These are phyloP conservation scores for Coptotermes formosanus DNA, from an alignment of 1,140 invertebrate genomes.

Conservation along the genomic window DNA sequence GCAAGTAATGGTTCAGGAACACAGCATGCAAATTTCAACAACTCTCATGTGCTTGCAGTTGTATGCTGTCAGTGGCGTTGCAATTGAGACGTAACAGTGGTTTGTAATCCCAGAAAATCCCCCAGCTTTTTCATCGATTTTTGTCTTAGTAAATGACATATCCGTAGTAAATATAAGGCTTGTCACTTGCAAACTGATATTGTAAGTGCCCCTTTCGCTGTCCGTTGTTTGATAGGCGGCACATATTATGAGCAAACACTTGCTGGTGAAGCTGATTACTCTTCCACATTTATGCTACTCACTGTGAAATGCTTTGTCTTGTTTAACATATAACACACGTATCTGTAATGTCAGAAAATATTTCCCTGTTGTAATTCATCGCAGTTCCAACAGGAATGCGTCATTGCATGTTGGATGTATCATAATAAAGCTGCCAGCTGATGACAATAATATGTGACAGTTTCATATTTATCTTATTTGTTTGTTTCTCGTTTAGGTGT, in stretches of 20 bases:
- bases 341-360: background rate
- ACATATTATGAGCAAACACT: background rate
- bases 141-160: background rate
- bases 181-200: too few species aligned
- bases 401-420: background rate
- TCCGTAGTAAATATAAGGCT: background rate
- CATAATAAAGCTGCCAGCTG: background rate
- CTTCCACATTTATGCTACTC: constrained; percentile 30
- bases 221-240: background rate
- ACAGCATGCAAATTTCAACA: background rate
- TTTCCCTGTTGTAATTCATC: background rate
- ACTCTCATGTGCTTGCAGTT: too few species aligned
- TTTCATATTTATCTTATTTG: constrained; percentile 24
- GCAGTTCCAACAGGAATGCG: background rate
- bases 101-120: background rate
- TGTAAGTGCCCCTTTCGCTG: background rate
- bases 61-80: background rate
- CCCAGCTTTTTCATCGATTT: background rate
- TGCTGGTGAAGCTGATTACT: constrained; percentile 5
- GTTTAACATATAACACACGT: background rate
- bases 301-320: background rate
- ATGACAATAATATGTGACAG: constrained; percentile 2
- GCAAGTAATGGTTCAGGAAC: too few species aligned
- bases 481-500: constrained; percentile 44
- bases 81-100: background rate